Conservation (phyloP, 2,113 vertebrate species). For the Talpa occidentalis region DNA sequence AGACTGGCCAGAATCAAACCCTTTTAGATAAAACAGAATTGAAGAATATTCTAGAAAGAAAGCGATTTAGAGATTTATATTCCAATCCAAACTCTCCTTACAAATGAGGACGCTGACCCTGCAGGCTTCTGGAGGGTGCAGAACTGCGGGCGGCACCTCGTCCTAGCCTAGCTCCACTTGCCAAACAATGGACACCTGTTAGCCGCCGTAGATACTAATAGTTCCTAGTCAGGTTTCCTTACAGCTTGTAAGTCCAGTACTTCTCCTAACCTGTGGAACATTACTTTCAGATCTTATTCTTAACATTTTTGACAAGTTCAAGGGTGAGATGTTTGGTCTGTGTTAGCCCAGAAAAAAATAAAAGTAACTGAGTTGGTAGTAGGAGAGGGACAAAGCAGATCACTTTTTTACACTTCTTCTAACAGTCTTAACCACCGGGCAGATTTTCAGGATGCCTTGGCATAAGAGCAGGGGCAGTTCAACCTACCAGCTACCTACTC, state of each 20-base stretch:
- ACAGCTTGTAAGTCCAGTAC: neutral
- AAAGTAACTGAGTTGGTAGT: slow-evolving; percentile 11
- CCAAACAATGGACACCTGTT: slow-evolving; percentile 33
- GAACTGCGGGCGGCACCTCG: too few relatives aligned
- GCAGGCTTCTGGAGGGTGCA: neutral
- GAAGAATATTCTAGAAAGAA: slow-evolving; percentile 60
- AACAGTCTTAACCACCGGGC: neutral
- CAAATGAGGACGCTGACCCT: slow-evolving; percentile 1
- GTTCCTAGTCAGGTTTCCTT: slow-evolving; percentile 40
- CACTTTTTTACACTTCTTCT: slow-evolving; percentile 36
- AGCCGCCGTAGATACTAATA: slow-evolving; percentile 4
- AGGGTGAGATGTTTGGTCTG: neutral
- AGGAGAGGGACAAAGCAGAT: neutral
- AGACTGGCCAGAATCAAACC: slow-evolving; percentile 24
- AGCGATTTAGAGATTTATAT: slow-evolving; percentile 8
- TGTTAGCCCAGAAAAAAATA: slow-evolving; percentile 28
- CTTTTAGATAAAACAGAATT: slow-evolving; percentile 27
- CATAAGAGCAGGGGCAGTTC: neutral
- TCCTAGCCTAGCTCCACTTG: neutral
- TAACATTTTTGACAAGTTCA: slow-evolving; percentile 18
- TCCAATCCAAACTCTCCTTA: neutral
- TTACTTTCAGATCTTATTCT: slow-evolving; percentile 26
- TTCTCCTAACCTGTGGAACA: slow-evolving; percentile 1
- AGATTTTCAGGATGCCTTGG: slow-evolving; percentile 23
- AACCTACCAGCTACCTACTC: neutral